Base-by-base conservation (phyloP, 2,888 invertebrate genomes). In the Noctua comes region DNA sequence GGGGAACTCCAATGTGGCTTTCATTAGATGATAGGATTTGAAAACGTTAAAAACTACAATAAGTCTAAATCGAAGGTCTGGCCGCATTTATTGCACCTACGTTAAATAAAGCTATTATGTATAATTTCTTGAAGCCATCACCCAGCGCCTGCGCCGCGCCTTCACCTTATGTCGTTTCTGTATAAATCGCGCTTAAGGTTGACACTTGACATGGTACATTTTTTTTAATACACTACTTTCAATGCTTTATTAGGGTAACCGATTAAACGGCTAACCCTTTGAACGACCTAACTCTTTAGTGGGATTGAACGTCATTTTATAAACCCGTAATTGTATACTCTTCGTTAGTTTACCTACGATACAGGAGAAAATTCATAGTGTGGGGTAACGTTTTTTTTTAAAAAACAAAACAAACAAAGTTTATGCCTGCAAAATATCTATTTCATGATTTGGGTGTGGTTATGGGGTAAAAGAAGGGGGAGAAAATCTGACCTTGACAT, bases 401-500 rank as follows among this genome's bases (percentile, higher is more conserved):
- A n/a, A n/a, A n/a, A n/a, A n/a, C n/a, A n/a, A n/a, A n/a, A n/a
- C n/a, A n/a, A n/a, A n/a, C n/a, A n/a, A n/a, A n/a, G n/a, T n/a
- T 21, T 51, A 27, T 1, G 21, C 54, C 24, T 40, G n/a, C 16
- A 16, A 77, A n/a, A 68, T 79, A 65, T 40, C 13, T 40, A 43
- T 27, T 79, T 31, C 6, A 18, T 51, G 27, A 71, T 40, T 62
- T 76, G 40, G 36, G 73, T 21, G 77, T 73, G 57, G 31, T 40
- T 8, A 36, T 71, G 16, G 21, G 24, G 16, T 36, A 27, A 59
- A 69, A 57, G 70, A 72, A 68, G 48, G 70, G 68, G 69, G 65
- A 68, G 24, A 21, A 8, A 73, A 51, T 62, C 54, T 81, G 71
- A 75, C 85, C 83, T 85, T 82, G 79, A 72, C 64, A 75, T 68